A percentile compares a stretch with the other conserved stretches of the same genome.
Evolutionary conservation across 2,888 invertebrate species (phyloP).

Genomic region (Megastigmus dorsalis): DNA sequence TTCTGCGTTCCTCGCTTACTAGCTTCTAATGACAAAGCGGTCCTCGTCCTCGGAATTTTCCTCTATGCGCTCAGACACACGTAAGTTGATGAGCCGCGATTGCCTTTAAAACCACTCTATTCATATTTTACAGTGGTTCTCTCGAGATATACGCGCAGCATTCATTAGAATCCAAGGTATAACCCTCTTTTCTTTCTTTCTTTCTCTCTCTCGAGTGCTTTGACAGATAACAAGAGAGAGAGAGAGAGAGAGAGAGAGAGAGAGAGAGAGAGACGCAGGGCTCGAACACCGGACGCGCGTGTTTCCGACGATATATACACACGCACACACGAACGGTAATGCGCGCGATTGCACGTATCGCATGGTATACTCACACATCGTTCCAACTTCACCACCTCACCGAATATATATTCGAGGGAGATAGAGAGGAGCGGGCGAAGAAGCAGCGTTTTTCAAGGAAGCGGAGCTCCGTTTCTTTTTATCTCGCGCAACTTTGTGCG

Average conservation of each 20-base stretch:
- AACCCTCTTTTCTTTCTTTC: not conserved
- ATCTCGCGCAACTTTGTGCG: too few relatives aligned
- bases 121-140: not conserved
- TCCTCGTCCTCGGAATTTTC: slow-evolving; percentile 6
- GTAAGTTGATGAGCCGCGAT: too few relatives aligned
- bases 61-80: not conserved
- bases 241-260: too few relatives aligned
- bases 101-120: not conserved
- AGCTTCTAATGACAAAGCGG: too few relatives aligned
- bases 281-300: slow-evolving; percentile 33
- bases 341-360: too few relatives aligned
- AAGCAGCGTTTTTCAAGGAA: slow-evolving; percentile 1
- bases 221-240: too few relatives aligned
- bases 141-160: not conserved
- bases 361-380: too few relatives aligned
- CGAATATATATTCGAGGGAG: not conserved
- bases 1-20: too few relatives aligned
- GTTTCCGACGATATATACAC: slow-evolving; percentile 11
- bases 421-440: not conserved
- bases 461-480: not conserved
- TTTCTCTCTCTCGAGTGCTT: slow-evolving; percentile 13
- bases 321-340: not conserved
- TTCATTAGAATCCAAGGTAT: slow-evolving; percentile 7
- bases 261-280: slow-evolving; percentile 5
- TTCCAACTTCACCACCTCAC: too few relatives aligned